Conservation (phyloP, 2,888 invertebrate species). For the Rambutsinella grinnellia region DNA sequence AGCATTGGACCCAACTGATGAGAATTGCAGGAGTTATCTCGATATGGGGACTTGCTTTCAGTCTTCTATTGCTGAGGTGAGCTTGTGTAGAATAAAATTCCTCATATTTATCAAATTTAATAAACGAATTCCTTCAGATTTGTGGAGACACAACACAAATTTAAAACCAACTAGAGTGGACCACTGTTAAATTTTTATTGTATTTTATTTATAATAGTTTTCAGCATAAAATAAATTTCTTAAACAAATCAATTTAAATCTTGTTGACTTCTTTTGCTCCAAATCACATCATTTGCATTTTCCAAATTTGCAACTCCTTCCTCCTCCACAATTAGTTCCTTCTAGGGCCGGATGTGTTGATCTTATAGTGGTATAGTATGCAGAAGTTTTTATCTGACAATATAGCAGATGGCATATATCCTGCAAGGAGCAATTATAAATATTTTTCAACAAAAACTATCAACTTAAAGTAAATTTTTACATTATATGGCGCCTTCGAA, state of each 20-base stretch:
- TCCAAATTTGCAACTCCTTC: too few relatives aligned
- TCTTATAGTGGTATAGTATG: neutral
- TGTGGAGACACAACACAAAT: constrained; percentile 16
- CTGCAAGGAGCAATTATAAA: constrained; percentile 2
- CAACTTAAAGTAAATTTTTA: too few relatives aligned
- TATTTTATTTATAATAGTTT: neutral
- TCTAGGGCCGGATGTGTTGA: constrained; percentile 48
- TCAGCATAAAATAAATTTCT: too few relatives aligned
- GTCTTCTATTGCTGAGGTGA: constrained; percentile 46
- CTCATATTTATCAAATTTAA: too few relatives aligned
- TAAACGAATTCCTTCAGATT: too few relatives aligned
- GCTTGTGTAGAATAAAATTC: too few relatives aligned
- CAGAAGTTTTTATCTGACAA: neutral
- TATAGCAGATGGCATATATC: constrained; percentile 22
- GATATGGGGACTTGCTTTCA: constrained; percentile 57
- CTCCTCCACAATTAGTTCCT: constrained; percentile 35
- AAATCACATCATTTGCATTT: constrained; percentile 10
- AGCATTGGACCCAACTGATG: constrained; percentile 51
- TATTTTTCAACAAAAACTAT: neutral
- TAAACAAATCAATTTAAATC: too few relatives aligned
- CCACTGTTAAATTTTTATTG: neutral
- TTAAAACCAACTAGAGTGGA: constrained; percentile 5
- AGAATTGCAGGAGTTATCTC: constrained; percentile 49
- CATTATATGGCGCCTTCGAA: constrained; percentile 14
- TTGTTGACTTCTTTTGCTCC: too few relatives aligned